phyloP scores from a whole-genome alignment of 2,888 invertebrate genomes.

The Incurvaria masculella region DNA sequence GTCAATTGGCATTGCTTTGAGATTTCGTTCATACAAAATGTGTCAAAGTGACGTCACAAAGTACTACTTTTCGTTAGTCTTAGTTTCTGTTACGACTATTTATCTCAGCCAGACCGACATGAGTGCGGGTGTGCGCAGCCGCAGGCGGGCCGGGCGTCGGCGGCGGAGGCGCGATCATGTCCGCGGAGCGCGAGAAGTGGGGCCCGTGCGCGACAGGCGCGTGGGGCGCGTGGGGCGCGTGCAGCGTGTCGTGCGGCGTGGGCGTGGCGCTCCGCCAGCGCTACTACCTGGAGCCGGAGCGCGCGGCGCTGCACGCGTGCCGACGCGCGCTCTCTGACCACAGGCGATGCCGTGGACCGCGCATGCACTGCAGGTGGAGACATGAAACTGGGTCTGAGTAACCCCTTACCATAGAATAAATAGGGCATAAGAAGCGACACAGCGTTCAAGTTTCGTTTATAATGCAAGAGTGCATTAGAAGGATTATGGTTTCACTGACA shows the following conservation, averaged over 20 bases:
- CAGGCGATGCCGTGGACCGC: slow-evolving; percentile 45
- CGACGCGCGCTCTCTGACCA: slow-evolving; percentile 57
- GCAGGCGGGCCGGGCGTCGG: slow-evolving; percentile 15
- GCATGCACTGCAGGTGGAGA: slow-evolving; percentile 42
- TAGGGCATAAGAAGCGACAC: too few species aligned
- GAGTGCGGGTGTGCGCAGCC: too few species aligned
- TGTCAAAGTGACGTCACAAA: too few species aligned
- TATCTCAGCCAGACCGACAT: too few species aligned
- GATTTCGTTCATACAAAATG: too few species aligned
- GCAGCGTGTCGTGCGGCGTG: slow-evolving; percentile 74
- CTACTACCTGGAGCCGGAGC: slow-evolving; percentile 45
- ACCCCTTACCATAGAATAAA: too few species aligned
- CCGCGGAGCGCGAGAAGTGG: slow-evolving; percentile 47
- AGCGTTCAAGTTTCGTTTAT: too few species aligned
- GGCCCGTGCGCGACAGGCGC: slow-evolving; percentile 63
- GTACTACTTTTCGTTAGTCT: too few species aligned
- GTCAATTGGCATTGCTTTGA: too few species aligned
- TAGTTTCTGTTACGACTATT: too few species aligned
- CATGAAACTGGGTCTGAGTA: slow-evolving; percentile 1
- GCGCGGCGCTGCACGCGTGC: slow-evolving; percentile 57
- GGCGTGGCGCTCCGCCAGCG: slow-evolving; percentile 66
- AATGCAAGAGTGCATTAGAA: too few species aligned
- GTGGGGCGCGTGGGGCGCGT: slow-evolving; percentile 82
- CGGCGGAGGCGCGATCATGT: neutral
- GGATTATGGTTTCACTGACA: too few species aligned